Conservation (phyloP, 2,888 invertebrate genomes). For the Cheilosia vulpina region DNA sequence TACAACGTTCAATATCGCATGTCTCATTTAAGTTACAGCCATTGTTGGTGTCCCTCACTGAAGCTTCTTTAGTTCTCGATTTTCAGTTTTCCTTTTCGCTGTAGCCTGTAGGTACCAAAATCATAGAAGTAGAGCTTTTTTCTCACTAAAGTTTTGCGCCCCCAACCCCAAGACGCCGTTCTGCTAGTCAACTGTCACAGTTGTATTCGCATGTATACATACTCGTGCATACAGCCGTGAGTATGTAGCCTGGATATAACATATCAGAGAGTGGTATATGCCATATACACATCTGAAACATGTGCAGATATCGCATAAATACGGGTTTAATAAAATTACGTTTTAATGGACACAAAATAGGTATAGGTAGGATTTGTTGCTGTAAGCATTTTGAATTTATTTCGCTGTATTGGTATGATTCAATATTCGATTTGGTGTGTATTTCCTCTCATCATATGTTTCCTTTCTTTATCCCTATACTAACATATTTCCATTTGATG, state of each 20-base stretch:
- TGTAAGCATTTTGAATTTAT: conserved; percentile 12
- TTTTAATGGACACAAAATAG: conserved; percentile 38
- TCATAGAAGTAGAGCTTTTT: conserved; percentile 41
- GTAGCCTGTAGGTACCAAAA: neutral
- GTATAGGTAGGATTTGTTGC: conserved; percentile 35
- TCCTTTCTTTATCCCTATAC: neutral
- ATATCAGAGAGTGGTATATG: neutral
- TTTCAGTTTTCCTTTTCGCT: conserved; percentile 6
- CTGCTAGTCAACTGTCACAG: conserved; percentile 35
- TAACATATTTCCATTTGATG: conserved; percentile 12
- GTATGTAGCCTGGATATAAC: conserved; percentile 14
- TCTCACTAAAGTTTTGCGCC: conserved; percentile 32
- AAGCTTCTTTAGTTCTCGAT: conserved; percentile 23
- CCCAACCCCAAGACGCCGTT: conserved; percentile 17
- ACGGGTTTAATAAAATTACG: conserved; percentile 29
- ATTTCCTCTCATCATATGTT: neutral
- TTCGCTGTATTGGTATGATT: conserved; percentile 12
- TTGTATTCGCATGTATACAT: conserved; percentile 21
- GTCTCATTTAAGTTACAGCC: neutral
- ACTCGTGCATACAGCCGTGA: neutral
- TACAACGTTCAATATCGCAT: neutral
- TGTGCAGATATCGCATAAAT: conserved; percentile 9
- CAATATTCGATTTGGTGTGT: conserved; percentile 20
- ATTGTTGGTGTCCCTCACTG: neutral
- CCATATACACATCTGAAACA: conserved; percentile 12